Percentiles rank a stretch among this genome's conserved stretches.
These are phyloP conservation scores for Psilanteris sp. DNA, from an alignment of 1,140 invertebrate genomes.

Conservation along the genomic window DNA sequence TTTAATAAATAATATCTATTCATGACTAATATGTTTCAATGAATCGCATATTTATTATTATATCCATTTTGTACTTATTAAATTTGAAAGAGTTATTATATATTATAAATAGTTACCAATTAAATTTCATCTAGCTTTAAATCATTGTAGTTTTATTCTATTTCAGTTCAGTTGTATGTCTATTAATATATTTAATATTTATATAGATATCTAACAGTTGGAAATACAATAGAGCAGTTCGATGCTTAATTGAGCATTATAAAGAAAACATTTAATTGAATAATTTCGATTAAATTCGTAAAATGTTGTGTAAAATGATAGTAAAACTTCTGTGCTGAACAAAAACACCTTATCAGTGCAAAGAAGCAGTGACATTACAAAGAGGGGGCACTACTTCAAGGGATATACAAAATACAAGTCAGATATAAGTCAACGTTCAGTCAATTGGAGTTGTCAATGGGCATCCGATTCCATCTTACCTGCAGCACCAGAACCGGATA, in stretches of 20 bases:
- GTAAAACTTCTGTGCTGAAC: constrained; percentile 55
- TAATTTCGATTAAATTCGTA: constrained; percentile 7
- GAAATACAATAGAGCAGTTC: constrained; percentile 56
- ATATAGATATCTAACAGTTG: no score
- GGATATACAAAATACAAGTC: constrained; percentile 67
- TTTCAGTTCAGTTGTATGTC: no score
- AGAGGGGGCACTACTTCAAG: constrained; percentile 55
- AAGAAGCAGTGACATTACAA: constrained; percentile 66
- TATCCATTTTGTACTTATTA: no score
- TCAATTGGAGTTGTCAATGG: constrained; percentile 76
- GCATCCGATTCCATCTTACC: constrained; percentile 82
- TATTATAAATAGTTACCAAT: no score
- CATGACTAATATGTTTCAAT: no score
- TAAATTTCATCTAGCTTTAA: no score
- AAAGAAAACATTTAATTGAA: constrained; percentile 17
- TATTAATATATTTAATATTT: background rate
- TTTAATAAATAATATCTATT: no score
- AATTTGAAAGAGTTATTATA: no score
- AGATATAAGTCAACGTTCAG: constrained; percentile 71
- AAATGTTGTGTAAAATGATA: constrained; percentile 29
- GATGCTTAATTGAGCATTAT: constrained; percentile 56
- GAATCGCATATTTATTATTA: no score
- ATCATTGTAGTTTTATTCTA: no score
- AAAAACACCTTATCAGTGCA: constrained; percentile 68
- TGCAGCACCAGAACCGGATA: constrained; percentile 79